phyloP scores from a whole-genome alignment of 37 sponge, comb jelly and placozoan genomes.

The Petrosia ficiformis region DNA sequence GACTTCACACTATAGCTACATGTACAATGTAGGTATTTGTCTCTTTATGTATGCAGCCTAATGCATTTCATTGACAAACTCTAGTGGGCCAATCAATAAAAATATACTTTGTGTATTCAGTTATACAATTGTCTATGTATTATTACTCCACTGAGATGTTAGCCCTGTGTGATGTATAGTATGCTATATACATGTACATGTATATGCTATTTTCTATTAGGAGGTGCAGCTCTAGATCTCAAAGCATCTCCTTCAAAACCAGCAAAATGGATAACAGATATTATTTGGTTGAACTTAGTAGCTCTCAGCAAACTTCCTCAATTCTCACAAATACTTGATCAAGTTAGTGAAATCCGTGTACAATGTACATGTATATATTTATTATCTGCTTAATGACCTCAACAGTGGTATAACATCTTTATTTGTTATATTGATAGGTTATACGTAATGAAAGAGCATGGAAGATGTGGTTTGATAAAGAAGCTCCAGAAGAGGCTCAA shows the following conservation, averaged over 20 bases:
- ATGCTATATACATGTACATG: background rate
- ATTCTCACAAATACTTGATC: slow-evolving; percentile 92
- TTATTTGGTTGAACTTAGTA: slow-evolving; percentile 98
- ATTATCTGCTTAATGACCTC: background rate
- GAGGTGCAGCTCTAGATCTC: slow-evolving; percentile 97
- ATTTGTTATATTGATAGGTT: slow-evolving; percentile 38
- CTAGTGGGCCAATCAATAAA: too few relatives aligned
- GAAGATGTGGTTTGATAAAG: slow-evolving; percentile 98
- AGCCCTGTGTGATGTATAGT: background rate
- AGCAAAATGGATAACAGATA: slow-evolving; percentile 94
- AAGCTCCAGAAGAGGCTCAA: slow-evolving; percentile 93
- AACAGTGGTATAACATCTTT: background rate
- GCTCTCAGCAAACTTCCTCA: slow-evolving; percentile 89
- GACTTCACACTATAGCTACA: too few relatives aligned
- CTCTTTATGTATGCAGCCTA: too few relatives aligned
- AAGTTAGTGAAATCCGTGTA: slow-evolving; percentile 35
- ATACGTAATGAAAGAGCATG: slow-evolving; percentile 84
- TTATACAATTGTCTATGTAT: background rate
- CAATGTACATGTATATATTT: background rate
- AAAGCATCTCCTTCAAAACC: slow-evolving; percentile 89
- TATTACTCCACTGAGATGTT: background rate
- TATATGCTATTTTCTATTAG: slow-evolving; percentile 16
- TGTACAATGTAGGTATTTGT: too few relatives aligned
- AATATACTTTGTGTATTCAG: background rate
- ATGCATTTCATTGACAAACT: too few relatives aligned